Base-by-base conservation (phyloP, 1,140 invertebrate species). In the Aphis craccivora region DNA sequence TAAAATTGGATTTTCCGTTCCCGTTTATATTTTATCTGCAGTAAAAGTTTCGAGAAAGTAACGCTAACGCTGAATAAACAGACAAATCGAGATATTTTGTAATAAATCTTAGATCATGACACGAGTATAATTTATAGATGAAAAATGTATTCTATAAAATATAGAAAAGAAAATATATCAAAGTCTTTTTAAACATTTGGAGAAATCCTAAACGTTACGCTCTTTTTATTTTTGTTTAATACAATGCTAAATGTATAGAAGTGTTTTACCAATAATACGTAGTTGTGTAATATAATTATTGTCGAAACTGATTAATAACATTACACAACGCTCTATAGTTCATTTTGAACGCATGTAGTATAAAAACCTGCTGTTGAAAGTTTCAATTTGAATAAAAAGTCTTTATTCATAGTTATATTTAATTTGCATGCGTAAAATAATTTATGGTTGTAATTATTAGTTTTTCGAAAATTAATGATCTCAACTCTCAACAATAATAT, bases 41-140 rank as follows among this genome's bases (percentile, higher is more conserved):
- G 88, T 89, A 89, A 89, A 89, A 89, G 88, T 89, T 37, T 55
- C 22, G 88, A 89, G 88, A 89, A 89, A 89, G 88, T 89, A 89
- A n/a, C 14, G 86, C 86, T 25, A 48, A 89, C n/a, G 35, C 22
- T 89, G 51, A 89, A 89, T 89, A 89, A 89, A 89, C 88, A 55
- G 30, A 89, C 88, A 55, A 89, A 89, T 55, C 88, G 51, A 89
- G 51, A 55, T 55, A 55, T 89, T 45, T 86, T 89, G 51, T 55
- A 89, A 89, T 89, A 89, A 89, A 89, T 89, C 88, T 89, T 53
- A 25, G 23, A 55, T 55, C 88, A 89, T 89, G 88, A 89, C 48
- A 53, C 35, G 53, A 35, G 88, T 89, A 55, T 2, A 45, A 43
- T 35, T 53, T 53, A 35, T 89, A 55, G 88, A 55, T 89, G 51